phyloP scores from a whole-genome alignment of 2,797 vertebrate species.

The Parauchenoglanis ngamensis region DNA sequence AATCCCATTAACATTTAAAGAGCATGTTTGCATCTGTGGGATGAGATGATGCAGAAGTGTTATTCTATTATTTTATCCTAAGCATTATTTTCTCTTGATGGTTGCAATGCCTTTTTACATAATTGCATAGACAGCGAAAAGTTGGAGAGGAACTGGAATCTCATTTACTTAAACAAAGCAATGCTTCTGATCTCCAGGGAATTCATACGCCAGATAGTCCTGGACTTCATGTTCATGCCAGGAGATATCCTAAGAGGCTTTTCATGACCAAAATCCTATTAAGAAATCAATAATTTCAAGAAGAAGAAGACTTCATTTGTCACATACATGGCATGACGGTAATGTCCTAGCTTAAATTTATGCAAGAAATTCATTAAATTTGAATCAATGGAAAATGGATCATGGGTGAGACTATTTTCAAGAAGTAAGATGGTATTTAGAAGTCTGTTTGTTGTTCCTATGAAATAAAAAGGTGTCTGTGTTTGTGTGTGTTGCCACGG shows the following conservation, averaged over 20 bases:
- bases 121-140: neutral
- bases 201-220: neutral
- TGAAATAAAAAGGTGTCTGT: constrained; percentile 1
- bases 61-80: neutral
- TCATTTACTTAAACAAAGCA: constrained; percentile 16
- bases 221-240: neutral
- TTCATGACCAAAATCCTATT: neutral
- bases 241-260: neutral
- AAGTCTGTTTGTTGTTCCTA: neutral
- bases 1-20: constrained; percentile 30
- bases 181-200: neutral
- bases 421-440: neutral
- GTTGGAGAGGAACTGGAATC: neutral
- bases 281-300: neutral
- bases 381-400: neutral
- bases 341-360: neutral
- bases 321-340: neutral
- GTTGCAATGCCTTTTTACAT: neutral
- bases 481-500: neutral
- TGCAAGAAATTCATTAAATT: too few species aligned
- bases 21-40: neutral
- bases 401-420: neutral
- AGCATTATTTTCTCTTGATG: neutral
- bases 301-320: neutral
- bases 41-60: constrained; percentile 14